Base-by-base conservation (phyloP, 2,797 vertebrate genomes). In the Pampus argenteus region DNA sequence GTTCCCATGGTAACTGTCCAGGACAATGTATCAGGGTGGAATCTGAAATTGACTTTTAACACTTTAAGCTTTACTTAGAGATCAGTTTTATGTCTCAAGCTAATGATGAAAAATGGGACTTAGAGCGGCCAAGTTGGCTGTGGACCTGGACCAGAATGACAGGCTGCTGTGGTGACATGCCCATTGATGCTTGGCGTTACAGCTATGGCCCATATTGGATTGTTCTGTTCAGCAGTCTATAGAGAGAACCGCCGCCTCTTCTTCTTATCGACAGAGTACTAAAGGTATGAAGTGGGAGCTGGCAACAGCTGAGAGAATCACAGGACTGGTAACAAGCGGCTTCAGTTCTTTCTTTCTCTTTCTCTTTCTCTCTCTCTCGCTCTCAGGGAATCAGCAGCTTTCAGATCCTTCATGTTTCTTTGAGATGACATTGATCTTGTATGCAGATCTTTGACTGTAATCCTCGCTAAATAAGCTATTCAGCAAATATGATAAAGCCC, bases 71-170 rank as follows among this genome's bases (percentile, higher is more conserved):
- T 86, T 88, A 91, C 80, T 89, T 90, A 88, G 44, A 88, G 83
- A 90, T 89, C 86, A 91, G 81, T 80, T 90, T 90, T 81, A 87
- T 73, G 92, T 92, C 91, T 74, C 58, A 23, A 62, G 78, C 88
- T 93, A 92, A 92, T 91, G 86, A 90, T 88, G 91, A 93, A 89
- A 91, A 91, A 92, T 91, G 90, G 86, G 82, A 70, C 62, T 80
- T 85, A 91, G 85, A 80, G 83, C 74, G 80, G 77, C 79, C 81
- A 73, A 71, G 85, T 36, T 82, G 71, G 82, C 70, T 77, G 50
- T 9, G 48, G 79, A 79, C 63, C 81, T 69, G 78, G 68, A 78
- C 49, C 76, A 38, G 74, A 88, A 80, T 79, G 86, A 66, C 80
- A 74, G 64, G 74, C 71, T 28, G 71, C 79, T 20, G 28, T 36